These are phyloP conservation scores for Tetramorium bicarinatum DNA, from an alignment of 2,888 invertebrate genomes.

Conservation along the genomic window DNA sequence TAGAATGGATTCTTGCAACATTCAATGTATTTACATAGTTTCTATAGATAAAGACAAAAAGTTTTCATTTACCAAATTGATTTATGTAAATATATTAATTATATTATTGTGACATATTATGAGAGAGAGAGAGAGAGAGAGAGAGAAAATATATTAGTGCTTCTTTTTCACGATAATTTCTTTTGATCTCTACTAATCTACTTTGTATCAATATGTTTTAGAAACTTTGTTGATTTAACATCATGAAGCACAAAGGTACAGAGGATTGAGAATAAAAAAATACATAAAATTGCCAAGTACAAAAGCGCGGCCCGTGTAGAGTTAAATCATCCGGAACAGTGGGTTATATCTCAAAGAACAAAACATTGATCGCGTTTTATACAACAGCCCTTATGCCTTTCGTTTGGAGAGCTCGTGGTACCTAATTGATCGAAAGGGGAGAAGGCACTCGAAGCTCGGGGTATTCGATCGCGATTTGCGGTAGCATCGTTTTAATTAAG, in stretches of 20 bases:
- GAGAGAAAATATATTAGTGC: too few species aligned
- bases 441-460: slow-evolving; percentile 71
- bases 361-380: slow-evolving; percentile 70
- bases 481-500: slow-evolving; percentile 76
- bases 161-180: background rate
- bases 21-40: background rate
- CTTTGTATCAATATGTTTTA: background rate
- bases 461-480: slow-evolving; percentile 73
- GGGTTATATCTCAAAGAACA: slow-evolving; percentile 69
- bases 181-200: background rate
- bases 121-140: too few species aligned
- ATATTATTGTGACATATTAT: too few species aligned
- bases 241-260: background rate
- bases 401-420: slow-evolving; percentile 66
- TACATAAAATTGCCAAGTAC: background rate
- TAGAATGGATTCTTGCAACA: background rate
- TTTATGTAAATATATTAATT: background rate
- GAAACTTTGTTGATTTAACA: background rate
- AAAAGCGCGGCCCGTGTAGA: slow-evolving; percentile 10
- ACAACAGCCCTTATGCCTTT: slow-evolving; percentile 57
- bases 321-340: slow-evolving; percentile 65
- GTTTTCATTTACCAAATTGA: background rate
- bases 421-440: slow-evolving; percentile 76
- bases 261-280: background rate
- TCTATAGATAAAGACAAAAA: background rate